Base-by-base conservation (phyloP, 2,888 invertebrate genomes). In the Patella caerulea region DNA sequence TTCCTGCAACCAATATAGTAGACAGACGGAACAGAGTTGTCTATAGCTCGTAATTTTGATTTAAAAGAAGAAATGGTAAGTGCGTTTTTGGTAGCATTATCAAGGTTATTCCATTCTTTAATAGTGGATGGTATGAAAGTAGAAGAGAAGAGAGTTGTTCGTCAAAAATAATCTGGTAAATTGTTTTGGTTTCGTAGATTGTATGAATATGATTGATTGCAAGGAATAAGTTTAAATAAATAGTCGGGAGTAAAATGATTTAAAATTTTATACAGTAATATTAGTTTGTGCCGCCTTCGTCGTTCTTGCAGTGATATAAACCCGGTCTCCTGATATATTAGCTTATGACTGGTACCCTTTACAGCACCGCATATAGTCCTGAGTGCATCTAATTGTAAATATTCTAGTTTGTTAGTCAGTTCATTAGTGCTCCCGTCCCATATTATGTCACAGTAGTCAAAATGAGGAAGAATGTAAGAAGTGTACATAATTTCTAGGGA, bases 391-490 rank as follows among this genome's bases (percentile, higher is more conserved):
- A 59, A 59, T 59, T 59, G 59, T 59, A 59, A 14, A 59, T 59
- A 19, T 59, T 59, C 65, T 65, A 65, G 3, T 24, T 19, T 24
- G 24, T 65, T 14, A 24, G n/a, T n/a, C n/a, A n/a, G 65, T 65
- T 65, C 24, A 24, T 5, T n/a, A 65, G 65, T 24, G 24, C 24
- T 24, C 24, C 65, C 65, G 24, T 65, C 65, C 65, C 65, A 65
- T 24, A 65, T 65, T 19, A 65, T n/a, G 24, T 24, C 24, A 65
- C 65, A 65, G 65, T 65, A 24, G 24, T 65, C 24, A 65, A 65
- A 65, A 65, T 65, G 65, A 24, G 65, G 65, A 65, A 65, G 19
- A 24, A 65, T 65, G 65, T 65, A 65, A 24, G 65, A 65, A 24
- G 65, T 65, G 24, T 24, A 65, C 11, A 24, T 65, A n/a, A n/a